Evolutionary conservation across 2,113 vertebrate species (phyloP).

Genomic region (Cololabis saira): DNA sequence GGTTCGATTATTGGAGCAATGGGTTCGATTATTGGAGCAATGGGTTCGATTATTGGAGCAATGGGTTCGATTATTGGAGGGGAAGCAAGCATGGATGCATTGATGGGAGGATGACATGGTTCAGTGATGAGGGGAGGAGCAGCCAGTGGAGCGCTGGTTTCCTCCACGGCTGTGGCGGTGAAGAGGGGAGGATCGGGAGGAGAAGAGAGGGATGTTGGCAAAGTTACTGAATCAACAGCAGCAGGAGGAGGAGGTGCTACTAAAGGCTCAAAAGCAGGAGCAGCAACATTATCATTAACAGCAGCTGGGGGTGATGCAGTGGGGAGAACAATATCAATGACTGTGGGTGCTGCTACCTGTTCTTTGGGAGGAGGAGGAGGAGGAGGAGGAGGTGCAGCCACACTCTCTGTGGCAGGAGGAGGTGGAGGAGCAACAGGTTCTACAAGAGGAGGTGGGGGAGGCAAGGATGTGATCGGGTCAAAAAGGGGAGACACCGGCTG

Average conservation of each 20-base stretch:
- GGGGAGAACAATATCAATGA: constrained; percentile 55
- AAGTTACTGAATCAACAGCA: constrained; percentile 39
- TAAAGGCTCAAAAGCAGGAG: constrained; percentile 58
- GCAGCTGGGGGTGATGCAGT: constrained; percentile 33
- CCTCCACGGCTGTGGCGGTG: constrained; percentile 38
- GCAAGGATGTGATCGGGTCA: constrained; percentile 61
- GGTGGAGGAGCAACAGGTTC: constrained; percentile 46
- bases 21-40: constrained; percentile 49
- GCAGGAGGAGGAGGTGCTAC: constrained; percentile 37
- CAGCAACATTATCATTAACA: constrained; percentile 28
- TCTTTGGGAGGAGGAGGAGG: constrained; percentile 46
- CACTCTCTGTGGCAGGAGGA: constrained; percentile 44
- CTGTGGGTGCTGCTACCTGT: constrained; percentile 70
- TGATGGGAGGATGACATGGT: constrained; percentile 28
- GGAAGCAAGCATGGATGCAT: constrained; percentile 32
- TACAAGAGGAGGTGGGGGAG: constrained; percentile 47
- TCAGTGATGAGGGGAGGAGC: constrained; percentile 39
- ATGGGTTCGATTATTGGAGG: constrained; percentile 41
- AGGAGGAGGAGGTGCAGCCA: constrained; percentile 45
- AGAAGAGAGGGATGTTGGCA: constrained; percentile 24
- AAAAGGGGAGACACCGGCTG: constrained; percentile 56
- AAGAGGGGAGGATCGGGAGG: constrained; percentile 23
- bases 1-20: no score
- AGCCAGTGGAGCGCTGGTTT: constrained; percentile 30
- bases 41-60: constrained; percentile 49